These are phyloP conservation scores for Blera fallax DNA, from an alignment of 2,888 invertebrate species.

Conservation along the genomic window DNA sequence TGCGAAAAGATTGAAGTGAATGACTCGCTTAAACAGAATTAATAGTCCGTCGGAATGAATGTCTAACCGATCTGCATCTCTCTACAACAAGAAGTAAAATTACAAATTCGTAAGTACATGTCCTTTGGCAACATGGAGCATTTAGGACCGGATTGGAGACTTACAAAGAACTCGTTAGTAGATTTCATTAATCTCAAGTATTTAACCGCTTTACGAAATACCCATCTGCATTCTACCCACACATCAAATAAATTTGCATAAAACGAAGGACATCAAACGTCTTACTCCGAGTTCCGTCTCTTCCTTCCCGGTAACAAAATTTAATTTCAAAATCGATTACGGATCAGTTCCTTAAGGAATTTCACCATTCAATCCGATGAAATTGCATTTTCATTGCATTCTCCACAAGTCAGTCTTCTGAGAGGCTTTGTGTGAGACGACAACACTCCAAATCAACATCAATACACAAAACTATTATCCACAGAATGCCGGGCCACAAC, in stretches of 20 bases:
- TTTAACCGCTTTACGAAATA: neutral
- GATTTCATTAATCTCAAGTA: no score
- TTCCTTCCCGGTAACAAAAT: neutral
- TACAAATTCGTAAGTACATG: no score
- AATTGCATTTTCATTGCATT: constrained; percentile 44
- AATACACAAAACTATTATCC: constrained; percentile 25
- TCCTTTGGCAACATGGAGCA: no score
- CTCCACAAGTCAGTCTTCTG: no score
- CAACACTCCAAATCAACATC: constrained; percentile 43
- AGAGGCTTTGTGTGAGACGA: neutral
- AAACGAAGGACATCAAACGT: neutral
- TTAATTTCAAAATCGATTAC: constrained; percentile 52
- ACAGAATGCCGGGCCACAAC: neutral
- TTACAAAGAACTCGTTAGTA: no score
- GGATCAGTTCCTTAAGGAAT: constrained; percentile 41
- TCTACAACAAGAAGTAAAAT: no score
- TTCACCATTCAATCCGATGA: constrained; percentile 28
- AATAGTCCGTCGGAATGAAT: no score
- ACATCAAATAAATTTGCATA: neutral
- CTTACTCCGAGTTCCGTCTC: neutral
- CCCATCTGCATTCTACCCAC: neutral
- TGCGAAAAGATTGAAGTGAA: no score
- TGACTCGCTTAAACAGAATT: no score
- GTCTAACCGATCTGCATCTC: no score
- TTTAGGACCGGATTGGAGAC: no score